Conservation (phyloP, 2,888 invertebrate genomes). For the Drosophila paranaensis region DNA sequence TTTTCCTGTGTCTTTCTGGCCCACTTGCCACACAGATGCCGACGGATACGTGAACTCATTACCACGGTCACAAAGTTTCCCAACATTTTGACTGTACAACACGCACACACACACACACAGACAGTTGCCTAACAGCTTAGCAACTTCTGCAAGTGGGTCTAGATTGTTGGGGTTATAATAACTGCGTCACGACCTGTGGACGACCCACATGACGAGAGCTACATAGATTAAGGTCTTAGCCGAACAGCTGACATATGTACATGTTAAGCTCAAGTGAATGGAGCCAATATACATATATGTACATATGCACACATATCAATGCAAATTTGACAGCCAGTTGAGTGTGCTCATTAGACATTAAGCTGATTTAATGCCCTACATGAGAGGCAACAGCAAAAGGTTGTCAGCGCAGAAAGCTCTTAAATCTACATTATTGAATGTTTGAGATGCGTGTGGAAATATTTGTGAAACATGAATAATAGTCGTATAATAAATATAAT, state of each 20-base stretch:
- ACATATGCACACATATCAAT: conserved; percentile 3
- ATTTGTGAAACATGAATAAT: not conserved
- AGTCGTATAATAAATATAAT: no score
- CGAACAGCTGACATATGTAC: conserved; percentile 8
- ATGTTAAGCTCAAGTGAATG: conserved; percentile 2
- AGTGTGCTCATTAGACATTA: conserved; percentile 22
- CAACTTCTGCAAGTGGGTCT: conserved; percentile 25
- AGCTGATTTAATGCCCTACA: not conserved
- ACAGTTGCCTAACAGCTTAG: conserved; percentile 31
- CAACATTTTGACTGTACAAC: conserved; percentile 25
- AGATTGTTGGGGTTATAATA: conserved; percentile 9
- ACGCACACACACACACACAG: conserved; percentile 1
- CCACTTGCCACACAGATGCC: conserved; percentile 29
- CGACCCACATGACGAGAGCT: conserved; percentile 3
- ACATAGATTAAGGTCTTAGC: conserved; percentile 21
- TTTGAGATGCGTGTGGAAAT: no score
- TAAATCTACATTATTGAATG: not conserved
- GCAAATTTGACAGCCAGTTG: conserved; percentile 15
- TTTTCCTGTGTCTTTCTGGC: conserved; percentile 7
- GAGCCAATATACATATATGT: not conserved
- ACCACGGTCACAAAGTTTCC: conserved; percentile 38
- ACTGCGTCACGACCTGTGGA: conserved; percentile 22
- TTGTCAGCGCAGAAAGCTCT: not conserved
- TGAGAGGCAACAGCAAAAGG: not conserved
- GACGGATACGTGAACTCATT: conserved; percentile 55